These are phyloP conservation scores for Tolypeutes matacus DNA, from an alignment of 2,797 vertebrate species.

Conservation along the genomic window DNA sequence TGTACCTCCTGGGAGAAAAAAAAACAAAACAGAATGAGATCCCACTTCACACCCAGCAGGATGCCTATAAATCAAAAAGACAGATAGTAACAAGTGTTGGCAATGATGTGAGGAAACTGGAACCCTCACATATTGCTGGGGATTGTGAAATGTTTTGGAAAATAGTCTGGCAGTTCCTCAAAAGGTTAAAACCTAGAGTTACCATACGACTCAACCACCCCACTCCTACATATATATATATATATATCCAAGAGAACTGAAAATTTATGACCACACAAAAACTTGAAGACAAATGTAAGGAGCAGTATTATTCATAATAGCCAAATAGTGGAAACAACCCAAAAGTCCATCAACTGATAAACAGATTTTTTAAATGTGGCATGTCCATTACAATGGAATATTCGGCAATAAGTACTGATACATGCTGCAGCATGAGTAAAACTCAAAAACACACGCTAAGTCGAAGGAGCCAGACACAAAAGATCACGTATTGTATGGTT, in stretches of 20 bases:
- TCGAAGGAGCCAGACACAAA: not conserved
- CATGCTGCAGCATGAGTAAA: not conserved
- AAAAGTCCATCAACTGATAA: not conserved
- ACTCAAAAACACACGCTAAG: not conserved
- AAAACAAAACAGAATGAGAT: not conserved
- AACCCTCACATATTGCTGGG: not conserved
- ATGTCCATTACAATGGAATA: not conserved
- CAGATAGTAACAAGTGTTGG: not conserved
- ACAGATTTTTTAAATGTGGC: not conserved
- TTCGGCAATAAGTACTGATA: not conserved
- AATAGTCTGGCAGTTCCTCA: not conserved
- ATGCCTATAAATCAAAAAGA: not conserved
- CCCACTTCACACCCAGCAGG: not conserved
- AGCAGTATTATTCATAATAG: not conserved
- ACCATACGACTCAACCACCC: not conserved
- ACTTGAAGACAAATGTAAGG: not conserved
- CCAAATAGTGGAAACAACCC: not conserved
- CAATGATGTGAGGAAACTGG: not conserved
- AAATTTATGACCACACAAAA: not conserved
- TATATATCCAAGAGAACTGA: not conserved
- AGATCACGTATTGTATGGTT: not conserved
- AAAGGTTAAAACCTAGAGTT: not conserved
- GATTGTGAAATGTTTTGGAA: not conserved
- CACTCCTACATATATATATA: not conserved
- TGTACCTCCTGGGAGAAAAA: too few relatives aligned